Evolutionary conservation across 2,797 vertebrate genomes (phyloP).

Genomic region (Xenentodon cancila): DNA sequence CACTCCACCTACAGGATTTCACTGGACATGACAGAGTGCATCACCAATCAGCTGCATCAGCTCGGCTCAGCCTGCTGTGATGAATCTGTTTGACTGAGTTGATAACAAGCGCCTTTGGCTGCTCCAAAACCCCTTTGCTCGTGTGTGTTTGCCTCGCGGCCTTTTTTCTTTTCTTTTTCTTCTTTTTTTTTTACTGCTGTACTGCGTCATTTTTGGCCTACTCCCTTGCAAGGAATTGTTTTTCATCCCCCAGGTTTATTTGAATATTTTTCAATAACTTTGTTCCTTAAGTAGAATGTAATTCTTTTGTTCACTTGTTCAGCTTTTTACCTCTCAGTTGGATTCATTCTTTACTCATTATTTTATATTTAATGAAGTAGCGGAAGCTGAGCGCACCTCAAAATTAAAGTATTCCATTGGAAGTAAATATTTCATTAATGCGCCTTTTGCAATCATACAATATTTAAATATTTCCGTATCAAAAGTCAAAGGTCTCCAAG

Average conservation of each 20-base stretch:
- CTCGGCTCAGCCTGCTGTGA: constrained; percentile 49
- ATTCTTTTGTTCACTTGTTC: neutral
- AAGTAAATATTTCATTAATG: too few relatives aligned
- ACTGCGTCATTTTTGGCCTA: constrained; percentile 34
- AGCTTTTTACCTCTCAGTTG: too few relatives aligned
- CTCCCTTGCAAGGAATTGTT: constrained; percentile 20
- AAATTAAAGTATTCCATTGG: neutral
- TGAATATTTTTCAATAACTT: constrained; percentile 18
- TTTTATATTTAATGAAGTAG: too few relatives aligned
- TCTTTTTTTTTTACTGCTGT: constrained; percentile 44
- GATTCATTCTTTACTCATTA: too few relatives aligned
- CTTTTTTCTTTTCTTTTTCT: constrained; percentile 42
- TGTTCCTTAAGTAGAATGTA: neutral
- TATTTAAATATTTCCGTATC: too few relatives aligned
- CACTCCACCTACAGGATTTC: constrained; percentile 69
- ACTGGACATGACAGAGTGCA: constrained; percentile 52
- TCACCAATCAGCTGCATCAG: constrained; percentile 34
- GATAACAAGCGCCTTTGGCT: constrained; percentile 56
- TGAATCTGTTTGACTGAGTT: constrained; percentile 56
- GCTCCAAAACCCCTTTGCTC: constrained; percentile 14
- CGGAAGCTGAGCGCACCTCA: neutral
- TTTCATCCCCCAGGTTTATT: constrained; percentile 26
- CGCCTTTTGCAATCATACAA: too few relatives aligned
- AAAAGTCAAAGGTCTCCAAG: too few relatives aligned
- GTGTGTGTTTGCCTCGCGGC: constrained; percentile 29